phyloP scores from a whole-genome alignment of 1,140 invertebrate species.

The Platyscapa corneri region DNA sequence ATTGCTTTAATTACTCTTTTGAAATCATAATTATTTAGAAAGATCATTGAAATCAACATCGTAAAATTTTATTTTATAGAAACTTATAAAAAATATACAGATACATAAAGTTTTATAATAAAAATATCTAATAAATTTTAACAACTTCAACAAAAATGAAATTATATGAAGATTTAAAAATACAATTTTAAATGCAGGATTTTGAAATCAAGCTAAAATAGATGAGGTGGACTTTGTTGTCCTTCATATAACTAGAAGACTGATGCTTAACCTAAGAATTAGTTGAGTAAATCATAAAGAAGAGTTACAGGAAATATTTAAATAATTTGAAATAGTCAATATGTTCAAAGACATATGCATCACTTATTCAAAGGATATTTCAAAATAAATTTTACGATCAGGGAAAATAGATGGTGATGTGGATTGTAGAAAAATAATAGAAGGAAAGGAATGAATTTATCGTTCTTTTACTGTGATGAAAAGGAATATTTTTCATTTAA shows the following conservation, averaged over 20 bases:
- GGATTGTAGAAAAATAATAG: slow-evolving; percentile 2
- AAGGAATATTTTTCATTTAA: slow-evolving; percentile 13
- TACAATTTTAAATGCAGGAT: not conserved
- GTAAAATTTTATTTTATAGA: slow-evolving; percentile 29
- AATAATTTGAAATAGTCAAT: no score
- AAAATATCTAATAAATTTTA: not conserved
- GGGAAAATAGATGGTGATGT: slow-evolving; percentile 7
- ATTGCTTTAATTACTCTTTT: no score
- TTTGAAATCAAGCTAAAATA: not conserved
- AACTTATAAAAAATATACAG: not conserved
- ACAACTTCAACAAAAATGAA: not conserved
- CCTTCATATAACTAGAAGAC: no score
- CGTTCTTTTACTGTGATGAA: slow-evolving; percentile 30
- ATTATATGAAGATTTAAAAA: not conserved
- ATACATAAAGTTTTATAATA: not conserved
- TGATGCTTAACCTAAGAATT: no score
- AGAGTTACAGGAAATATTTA: no score
- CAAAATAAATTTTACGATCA: no score
- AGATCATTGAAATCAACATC: not conserved
- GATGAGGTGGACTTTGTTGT: slow-evolving; percentile 42
- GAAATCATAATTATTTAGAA: not conserved
- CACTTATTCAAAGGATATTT: no score
- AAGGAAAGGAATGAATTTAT: not conserved
- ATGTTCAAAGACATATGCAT: not conserved
- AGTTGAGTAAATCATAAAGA: no score